A percentile compares a stretch with the other conserved stretches of the same genome.
phyloP scores from a whole-genome alignment of 37 sponge, comb jelly and placozoan species.

The Beroe ovata region DNA sequence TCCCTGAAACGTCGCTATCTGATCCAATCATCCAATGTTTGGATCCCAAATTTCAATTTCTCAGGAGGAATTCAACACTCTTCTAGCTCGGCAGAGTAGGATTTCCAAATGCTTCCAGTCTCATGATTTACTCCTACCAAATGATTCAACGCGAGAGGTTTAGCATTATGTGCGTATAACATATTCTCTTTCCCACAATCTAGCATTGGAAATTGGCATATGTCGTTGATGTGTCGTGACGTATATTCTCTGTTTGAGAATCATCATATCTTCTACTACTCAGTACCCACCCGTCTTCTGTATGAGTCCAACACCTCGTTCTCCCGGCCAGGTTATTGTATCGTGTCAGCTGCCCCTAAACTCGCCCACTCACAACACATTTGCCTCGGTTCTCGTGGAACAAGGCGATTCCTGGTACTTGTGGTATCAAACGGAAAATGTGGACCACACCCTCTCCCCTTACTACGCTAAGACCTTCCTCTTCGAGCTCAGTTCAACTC shows the following conservation, averaged over 20 bases:
- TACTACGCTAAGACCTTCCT: constrained; percentile 61
- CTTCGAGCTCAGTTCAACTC: background rate
- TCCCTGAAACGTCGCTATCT: no score
- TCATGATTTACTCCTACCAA: constrained; percentile 9
- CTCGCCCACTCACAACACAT: constrained; percentile 64
- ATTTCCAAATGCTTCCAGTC: constrained; percentile 13
- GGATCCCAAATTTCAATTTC: no score
- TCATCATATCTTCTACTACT: no score
- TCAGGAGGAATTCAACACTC: constrained; percentile 28
- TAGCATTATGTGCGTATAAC: background rate
- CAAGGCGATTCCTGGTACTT: background rate
- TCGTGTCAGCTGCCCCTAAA: constrained; percentile 51
- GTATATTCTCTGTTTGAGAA: no score
- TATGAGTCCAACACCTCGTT: background rate
- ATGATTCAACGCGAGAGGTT: constrained; percentile 33
- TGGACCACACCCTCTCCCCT: constrained; percentile 51
- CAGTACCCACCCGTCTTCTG: no score
- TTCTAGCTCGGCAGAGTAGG: constrained; percentile 30
- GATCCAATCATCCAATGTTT: no score
- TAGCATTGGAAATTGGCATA: no score
- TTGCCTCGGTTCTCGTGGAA: constrained; percentile 18
- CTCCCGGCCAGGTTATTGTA: constrained; percentile 50
- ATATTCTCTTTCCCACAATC: no score
- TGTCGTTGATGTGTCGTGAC: no score
- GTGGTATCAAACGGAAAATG: constrained; percentile 43